These are phyloP conservation scores for Caenorhabditis macrosperma DNA, from an alignment of 2,888 invertebrate genomes.

Conservation along the genomic window DNA sequence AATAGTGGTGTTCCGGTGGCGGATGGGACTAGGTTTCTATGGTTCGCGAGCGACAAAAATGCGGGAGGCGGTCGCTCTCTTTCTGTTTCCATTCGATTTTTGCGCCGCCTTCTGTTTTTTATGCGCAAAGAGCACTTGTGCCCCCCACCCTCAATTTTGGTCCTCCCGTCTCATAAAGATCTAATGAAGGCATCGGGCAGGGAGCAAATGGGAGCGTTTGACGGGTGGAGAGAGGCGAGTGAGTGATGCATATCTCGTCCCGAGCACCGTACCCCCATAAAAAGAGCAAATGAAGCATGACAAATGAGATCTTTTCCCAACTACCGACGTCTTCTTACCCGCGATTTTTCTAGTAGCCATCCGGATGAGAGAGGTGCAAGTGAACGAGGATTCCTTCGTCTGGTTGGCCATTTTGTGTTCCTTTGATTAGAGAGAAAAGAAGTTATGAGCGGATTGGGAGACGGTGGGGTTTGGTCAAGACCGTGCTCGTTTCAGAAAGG, in stretches of 20 bases:
- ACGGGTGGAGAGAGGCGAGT: too few relatives aligned
- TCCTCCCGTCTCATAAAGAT: neutral
- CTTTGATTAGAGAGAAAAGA: too few relatives aligned
- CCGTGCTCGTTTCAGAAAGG: too few relatives aligned
- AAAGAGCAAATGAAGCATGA: too few relatives aligned
- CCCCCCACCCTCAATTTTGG: too few relatives aligned
- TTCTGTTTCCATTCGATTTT: neutral
- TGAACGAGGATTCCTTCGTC: neutral
- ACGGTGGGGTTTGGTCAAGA: too few relatives aligned
- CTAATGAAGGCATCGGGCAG: too few relatives aligned
- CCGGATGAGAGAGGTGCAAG: neutral
- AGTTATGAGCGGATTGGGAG: too few relatives aligned
- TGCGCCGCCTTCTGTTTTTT: neutral
- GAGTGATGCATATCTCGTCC: too few relatives aligned
- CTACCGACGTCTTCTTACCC: neutral
- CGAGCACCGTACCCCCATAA: too few relatives aligned
- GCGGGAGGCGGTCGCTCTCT: neutral
- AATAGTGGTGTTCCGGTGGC: constrained; percentile 43
- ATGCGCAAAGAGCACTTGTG: neutral
- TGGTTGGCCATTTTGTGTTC: neutral
- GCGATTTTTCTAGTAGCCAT: neutral
- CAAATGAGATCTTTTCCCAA: neutral
- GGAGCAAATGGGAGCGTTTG: too few relatives aligned
- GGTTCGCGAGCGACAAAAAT: constrained; percentile 1
- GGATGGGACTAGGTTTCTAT: constrained; percentile 25